A percentile compares a stretch with the other conserved stretches of the same genome.
phyloP scores from a whole-genome alignment of 2,888 invertebrate species.

The Cheilosia vulpina region DNA sequence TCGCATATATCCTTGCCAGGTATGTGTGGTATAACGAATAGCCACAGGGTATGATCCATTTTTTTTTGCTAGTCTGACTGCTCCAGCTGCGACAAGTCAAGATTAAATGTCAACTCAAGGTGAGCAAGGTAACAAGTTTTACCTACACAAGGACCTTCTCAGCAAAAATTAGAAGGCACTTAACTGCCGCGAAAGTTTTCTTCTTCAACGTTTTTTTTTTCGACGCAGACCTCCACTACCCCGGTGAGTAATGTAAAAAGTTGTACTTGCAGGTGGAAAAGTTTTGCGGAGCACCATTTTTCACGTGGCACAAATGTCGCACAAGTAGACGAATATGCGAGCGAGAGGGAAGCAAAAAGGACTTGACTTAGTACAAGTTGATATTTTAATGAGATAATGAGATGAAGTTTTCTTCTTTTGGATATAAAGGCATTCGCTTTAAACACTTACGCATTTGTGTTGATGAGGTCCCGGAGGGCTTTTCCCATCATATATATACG shows the following conservation, averaged over 20 bases:
- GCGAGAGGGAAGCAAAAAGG: constrained; percentile 19
- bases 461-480: constrained; percentile 46
- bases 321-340: constrained; percentile 27
- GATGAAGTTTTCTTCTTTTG: constrained; percentile 62
- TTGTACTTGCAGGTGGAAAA: constrained; percentile 72
- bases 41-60: constrained; percentile 70
- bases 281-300: constrained; percentile 63
- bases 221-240: background rate
- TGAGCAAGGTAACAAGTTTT: constrained; percentile 72
- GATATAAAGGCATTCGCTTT: constrained; percentile 41
- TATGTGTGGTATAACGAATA: constrained; percentile 48
- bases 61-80: constrained; percentile 44
- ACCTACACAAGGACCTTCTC: constrained; percentile 56
- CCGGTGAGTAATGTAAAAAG: constrained; percentile 71
- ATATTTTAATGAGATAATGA: constrained; percentile 75
- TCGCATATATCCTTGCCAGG: constrained; percentile 43
- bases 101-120: constrained; percentile 75
- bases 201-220: constrained; percentile 20
- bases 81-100: constrained; percentile 73
- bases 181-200: constrained; percentile 74
- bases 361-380: constrained; percentile 63
- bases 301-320: constrained; percentile 64
- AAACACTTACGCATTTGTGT: constrained; percentile 47
- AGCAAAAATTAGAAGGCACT: constrained; percentile 74
- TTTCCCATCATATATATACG: constrained; percentile 1